phyloP scores from a whole-genome alignment of 2,888 invertebrate genomes.

The Metalampra italica region DNA sequence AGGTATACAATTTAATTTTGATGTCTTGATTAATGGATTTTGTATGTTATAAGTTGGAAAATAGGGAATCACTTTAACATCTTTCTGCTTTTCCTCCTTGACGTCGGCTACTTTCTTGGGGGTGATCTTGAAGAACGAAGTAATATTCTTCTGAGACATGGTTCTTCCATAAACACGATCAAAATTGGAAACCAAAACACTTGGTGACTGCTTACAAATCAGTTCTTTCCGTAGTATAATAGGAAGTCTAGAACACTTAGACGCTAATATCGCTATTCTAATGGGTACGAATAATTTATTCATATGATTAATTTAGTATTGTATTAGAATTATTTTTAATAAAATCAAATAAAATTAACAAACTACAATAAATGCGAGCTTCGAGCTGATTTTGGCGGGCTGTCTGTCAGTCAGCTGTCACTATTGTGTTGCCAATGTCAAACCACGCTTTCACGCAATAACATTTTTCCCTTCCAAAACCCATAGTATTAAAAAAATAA shows the following conservation, averaged over 20 bases:
- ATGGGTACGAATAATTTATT: slow-evolving; percentile 16
- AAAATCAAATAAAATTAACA: no score
- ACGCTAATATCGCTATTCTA: slow-evolving; percentile 18
- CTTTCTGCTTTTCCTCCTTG: slow-evolving; percentile 17
- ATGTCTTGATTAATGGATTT: no score
- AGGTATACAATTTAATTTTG: no score
- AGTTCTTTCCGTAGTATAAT: neutral
- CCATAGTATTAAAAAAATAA: no score
- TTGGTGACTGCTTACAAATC: neutral
- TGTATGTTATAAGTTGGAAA: no score
- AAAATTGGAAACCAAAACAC: slow-evolving; percentile 1
- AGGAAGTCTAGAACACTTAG: neutral
- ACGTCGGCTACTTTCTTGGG: slow-evolving; percentile 40
- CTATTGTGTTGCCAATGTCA: no score
- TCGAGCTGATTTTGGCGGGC: no score
- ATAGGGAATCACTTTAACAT: neutral
- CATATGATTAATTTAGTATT: slow-evolving; percentile 16
- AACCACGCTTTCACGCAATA: no score
- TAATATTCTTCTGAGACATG: slow-evolving; percentile 71
- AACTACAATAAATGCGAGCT: no score
- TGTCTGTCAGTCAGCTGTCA: no score
- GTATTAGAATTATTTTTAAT: no score
- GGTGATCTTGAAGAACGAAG: slow-evolving; percentile 61
- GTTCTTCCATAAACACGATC: slow-evolving; percentile 18
- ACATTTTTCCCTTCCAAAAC: no score